Evolutionary conservation across 2,797 vertebrate genomes (phyloP), one percentile per base, ranked within the genome.

Genomic region (Poecilia picta): DNA sequence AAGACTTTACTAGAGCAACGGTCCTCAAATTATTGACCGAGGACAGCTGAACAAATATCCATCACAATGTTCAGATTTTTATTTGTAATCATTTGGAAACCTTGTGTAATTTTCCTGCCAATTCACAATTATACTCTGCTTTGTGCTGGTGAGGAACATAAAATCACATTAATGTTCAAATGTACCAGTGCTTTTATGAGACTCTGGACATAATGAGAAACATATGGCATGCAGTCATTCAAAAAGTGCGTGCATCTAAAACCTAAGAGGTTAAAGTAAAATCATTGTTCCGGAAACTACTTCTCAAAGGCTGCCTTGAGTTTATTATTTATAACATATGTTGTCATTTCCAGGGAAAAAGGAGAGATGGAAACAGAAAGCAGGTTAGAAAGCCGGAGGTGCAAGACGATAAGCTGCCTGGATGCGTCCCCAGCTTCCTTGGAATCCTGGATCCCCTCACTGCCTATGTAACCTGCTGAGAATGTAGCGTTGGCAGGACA

Each of bases 401-500:
- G 57, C 64, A 76, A 79, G 59, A 82, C 62, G 23, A 80, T 6
- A 45, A 85, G 78, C 75, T 83, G 87, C 86, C 81, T 87, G 85
- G 82, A 91, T 83, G 77, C 76, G 77, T 88, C 86, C 66, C 75
- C 72, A 79, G 76, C 75, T 77, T 89, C 72, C 62, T 82, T 68
- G 43, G 82, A 86, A 83, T 92, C 73, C 83, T 92, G 91, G 81
- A 91, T 86, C 85, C 36, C 47, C 36, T 77, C 79, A 31, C 73
- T 53, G 79, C 80, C 90, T 85, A 90, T 89, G 90, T 93, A 87
- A 93, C 51, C 89, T 82, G 71, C 10, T 78, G 85, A 86, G 86
- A 93, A 93, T 92, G 88, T 70, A 62, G 73, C 45, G 74, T 59
- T 92, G 92, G 90, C 91, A 86, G 79, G 72, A 87, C 68, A 81